Percentiles rank a stretch among this genome's conserved stretches.
phyloP scores from a whole-genome alignment of 2,113 vertebrate genomes.

The Dasyprocta punctata region DNA sequence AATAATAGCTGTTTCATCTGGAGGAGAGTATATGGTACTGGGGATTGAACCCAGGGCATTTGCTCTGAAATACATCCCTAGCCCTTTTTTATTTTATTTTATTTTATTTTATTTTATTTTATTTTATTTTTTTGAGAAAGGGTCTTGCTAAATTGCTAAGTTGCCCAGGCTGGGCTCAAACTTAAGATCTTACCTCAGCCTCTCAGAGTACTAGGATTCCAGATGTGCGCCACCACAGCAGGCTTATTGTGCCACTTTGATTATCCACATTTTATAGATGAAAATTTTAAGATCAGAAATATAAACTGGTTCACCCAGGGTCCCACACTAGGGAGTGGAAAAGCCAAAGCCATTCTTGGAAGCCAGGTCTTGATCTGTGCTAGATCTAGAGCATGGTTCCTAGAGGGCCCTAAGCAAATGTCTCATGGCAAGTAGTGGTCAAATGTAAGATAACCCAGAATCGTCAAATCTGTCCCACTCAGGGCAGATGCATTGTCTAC shows the following conservation, averaged over 20 bases:
- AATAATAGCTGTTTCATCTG: constrained; percentile 42
- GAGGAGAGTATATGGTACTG: not conserved
- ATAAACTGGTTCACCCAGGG: not conserved
- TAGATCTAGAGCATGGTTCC: too few relatives aligned
- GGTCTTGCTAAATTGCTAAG: not conserved
- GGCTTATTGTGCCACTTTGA: not conserved
- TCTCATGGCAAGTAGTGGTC: not conserved
- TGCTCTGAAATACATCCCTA: not conserved
- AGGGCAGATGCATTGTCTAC: not conserved
- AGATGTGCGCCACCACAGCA: not conserved
- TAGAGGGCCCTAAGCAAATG: not conserved
- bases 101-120: too few relatives aligned
- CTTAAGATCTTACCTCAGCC: not conserved
- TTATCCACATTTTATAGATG: not conserved
- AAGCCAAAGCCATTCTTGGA: not conserved
- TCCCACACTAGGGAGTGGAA: not conserved
- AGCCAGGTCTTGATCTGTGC: too few relatives aligned
- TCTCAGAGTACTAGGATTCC: not conserved
- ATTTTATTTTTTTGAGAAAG: not conserved
- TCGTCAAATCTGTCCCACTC: not conserved
- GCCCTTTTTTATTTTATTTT: not conserved
- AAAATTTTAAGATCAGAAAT: not conserved
- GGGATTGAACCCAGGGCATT: not conserved
- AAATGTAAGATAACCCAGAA: not conserved
- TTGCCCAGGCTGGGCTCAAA: not conserved